phyloP scores from a whole-genome alignment of 2,797 vertebrate species.

The Diglossa cyanea region DNA sequence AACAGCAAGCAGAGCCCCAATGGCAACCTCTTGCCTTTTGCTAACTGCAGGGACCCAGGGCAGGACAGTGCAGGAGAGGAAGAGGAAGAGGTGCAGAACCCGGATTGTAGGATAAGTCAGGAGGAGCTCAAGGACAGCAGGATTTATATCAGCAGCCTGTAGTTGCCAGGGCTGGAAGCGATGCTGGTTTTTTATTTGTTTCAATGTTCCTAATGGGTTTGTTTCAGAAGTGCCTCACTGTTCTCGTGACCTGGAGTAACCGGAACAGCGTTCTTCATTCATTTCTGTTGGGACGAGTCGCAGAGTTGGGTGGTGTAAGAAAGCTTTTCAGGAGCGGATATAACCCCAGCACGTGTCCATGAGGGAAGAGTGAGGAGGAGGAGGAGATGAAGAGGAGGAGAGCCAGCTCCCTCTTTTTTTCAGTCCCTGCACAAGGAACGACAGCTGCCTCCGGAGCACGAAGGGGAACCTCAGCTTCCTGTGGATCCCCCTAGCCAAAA shows the following conservation, averaged over 20 bases:
- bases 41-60: constrained; percentile 85
- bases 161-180: constrained; percentile 79
- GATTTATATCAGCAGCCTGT: constrained; percentile 93
- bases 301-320: constrained; percentile 76
- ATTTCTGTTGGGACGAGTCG: constrained; percentile 77
- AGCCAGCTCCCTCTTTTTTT: constrained; percentile 49
- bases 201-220: constrained; percentile 90
- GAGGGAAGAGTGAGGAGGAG: constrained; percentile 54
- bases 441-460: constrained; percentile 38
- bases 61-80: constrained; percentile 81
- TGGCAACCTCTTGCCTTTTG: constrained; percentile 88
- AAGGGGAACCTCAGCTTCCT: constrained; percentile 67
- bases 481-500: constrained; percentile 67
- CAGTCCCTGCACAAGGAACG: constrained; percentile 62
- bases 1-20: constrained; percentile 89
- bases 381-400: constrained; percentile 22
- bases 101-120: constrained; percentile 77
- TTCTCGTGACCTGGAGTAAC: constrained; percentile 95
- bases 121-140: constrained; percentile 84
- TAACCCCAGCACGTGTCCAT: constrained; percentile 66
- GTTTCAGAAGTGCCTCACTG: constrained; percentile 99
- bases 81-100: constrained; percentile 75
- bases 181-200: constrained; percentile 81
- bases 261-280: constrained; percentile 86
- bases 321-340: constrained; percentile 69